phyloP scores from a whole-genome alignment of 2,113 vertebrate genomes.

The Eleginops maclovinus region DNA sequence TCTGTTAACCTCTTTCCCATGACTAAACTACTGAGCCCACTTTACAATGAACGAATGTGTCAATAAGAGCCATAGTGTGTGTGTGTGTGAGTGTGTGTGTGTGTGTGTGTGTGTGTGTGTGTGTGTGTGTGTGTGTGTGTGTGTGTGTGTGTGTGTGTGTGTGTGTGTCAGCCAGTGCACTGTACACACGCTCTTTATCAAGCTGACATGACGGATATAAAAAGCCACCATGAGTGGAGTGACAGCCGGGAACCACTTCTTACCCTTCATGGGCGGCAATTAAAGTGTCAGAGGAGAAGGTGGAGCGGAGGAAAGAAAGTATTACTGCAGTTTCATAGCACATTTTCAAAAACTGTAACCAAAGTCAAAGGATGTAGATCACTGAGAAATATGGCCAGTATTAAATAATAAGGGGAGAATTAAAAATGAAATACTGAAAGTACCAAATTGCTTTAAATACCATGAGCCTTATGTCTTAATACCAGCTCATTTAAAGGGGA shows the following conservation, averaged over 20 bases:
- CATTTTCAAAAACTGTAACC: neutral
- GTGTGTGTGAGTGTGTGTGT: neutral
- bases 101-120: neutral
- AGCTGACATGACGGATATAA: slow-evolving; percentile 23
- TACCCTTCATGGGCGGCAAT: neutral
- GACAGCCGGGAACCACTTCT: slow-evolving; percentile 10
- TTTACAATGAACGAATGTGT: slow-evolving; percentile 1
- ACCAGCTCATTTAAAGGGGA: neutral
- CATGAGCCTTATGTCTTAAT: neutral
- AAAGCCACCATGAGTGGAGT: slow-evolving; percentile 1
- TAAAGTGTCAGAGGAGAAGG: slow-evolving; percentile 30
- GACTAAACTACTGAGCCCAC: slow-evolving; percentile 14
- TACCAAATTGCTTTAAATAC: neutral
- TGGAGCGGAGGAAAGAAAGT: neutral
- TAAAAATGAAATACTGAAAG: neutral
- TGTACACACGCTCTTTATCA: slow-evolving; percentile 29
- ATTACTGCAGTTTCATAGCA: neutral
- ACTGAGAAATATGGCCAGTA: neutral
- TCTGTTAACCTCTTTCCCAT: neutral
- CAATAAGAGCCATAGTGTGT: neutral
- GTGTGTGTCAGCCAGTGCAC: neutral
- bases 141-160: neutral
- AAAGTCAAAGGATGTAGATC: neutral
- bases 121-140: neutral
- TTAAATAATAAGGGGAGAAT: neutral